Evolutionary conservation across 2,113 vertebrate genomes (phyloP), one percentile per base, ranked within the genome.

Genomic region (Semnornis frantzii): DNA sequence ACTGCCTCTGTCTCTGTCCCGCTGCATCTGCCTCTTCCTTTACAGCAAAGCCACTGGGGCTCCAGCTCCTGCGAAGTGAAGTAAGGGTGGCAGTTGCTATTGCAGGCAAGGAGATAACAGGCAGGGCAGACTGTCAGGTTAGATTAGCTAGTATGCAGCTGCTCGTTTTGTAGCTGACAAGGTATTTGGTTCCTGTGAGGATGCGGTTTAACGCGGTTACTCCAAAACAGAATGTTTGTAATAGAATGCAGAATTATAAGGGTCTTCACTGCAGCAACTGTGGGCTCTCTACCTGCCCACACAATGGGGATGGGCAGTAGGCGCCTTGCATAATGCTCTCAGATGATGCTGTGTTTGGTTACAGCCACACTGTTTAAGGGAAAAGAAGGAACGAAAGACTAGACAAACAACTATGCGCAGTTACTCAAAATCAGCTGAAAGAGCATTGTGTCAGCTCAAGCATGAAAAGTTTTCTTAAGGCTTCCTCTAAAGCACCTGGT

Each of bases 51-150:
- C 12, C 30, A 15, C 30, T 42, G 13, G 5, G 2, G 42, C 8
- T 8, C 20, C 0, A 30, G 9, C 9, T 10, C 37, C 2, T 3
- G 5, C 25, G 3, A 0, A 4, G 4, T 3, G 2, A 5, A 6
- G 17, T 0, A 3, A 0, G 23, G 75, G 27, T 10, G 10, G 14
- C 3, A 2, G 37, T 0, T 16, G n/a, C 33, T 8, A 50, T 1
- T 8, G 75, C 6, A 11, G 62, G 57, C 31, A 3, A 1, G 7
- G 48, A 9, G 31, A 1, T 27, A 16, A 6, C 4, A 2, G 0
- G 50, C 13, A 5, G 42, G 59, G 27, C 5, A 6, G 33, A 1
- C 50, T 9, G 37, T 4, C 21, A 5, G 66, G 42, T 18, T 4
- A 4, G 30, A 7, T 16, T 8, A 8, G 62, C 17, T 59, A 2